These are phyloP conservation scores for Acanthosepion lycidas DNA, from an alignment of 2,888 invertebrate species.

Conservation along the genomic window DNA sequence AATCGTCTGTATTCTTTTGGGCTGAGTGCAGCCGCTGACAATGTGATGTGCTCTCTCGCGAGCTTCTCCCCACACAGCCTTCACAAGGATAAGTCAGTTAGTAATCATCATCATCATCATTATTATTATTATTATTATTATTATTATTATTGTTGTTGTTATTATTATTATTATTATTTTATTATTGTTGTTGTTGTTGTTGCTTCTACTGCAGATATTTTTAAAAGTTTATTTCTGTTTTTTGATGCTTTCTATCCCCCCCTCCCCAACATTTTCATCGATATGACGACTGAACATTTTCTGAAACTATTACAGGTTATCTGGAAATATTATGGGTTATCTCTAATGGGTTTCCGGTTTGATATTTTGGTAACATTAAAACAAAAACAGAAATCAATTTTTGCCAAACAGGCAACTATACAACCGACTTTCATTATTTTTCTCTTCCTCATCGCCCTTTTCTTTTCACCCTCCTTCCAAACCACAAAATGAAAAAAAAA, in stretches of 20 bases:
- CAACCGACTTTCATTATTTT: not conserved
- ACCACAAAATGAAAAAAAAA: not conserved
- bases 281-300: not conserved
- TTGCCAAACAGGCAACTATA: not conserved
- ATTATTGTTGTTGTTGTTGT: no score
- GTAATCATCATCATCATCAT: no score
- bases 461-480: not conserved
- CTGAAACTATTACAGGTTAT: not conserved
- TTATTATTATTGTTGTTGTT: no score
- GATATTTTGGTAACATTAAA: constrained; percentile 9
- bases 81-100: no score
- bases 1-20: no score
- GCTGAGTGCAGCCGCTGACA: no score
- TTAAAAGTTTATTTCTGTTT: no score
- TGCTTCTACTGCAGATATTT: no score
- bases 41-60: no score
- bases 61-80: no score
- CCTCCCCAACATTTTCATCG: not conserved
- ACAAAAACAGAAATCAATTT: not conserved
- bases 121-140: no score
- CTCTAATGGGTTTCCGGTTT: constrained; percentile 33
- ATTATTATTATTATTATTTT: no score
- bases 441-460: not conserved
- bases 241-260: not conserved
- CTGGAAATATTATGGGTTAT: constrained; percentile 13